Conservation (phyloP, 2,888 invertebrate genomes). For the Pristionchus arcanus region DNA sequence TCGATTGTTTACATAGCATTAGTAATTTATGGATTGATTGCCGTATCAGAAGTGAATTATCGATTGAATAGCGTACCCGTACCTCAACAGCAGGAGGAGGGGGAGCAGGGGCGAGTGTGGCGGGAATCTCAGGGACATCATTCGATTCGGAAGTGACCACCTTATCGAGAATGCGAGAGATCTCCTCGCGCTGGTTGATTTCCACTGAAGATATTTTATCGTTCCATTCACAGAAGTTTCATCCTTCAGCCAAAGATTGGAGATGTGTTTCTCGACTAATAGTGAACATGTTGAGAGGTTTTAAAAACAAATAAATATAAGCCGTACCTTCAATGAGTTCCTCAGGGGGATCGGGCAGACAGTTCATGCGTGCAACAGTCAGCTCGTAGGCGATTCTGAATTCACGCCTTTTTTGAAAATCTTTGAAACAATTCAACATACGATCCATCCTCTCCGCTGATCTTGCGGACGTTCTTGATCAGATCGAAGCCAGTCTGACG, state of each 20-base stretch:
- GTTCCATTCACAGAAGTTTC: too few relatives aligned
- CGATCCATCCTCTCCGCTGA: constrained; percentile 67
- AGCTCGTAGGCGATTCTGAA: constrained; percentile 71
- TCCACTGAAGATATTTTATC: constrained; percentile 59
- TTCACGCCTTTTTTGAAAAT: background rate
- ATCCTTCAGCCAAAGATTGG: too few relatives aligned
- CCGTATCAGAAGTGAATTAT: background rate
- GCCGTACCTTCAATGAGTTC: constrained; percentile 67
- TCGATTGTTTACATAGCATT: background rate
- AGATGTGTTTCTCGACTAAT: background rate
- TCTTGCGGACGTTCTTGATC: constrained; percentile 71
- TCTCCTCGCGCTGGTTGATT: constrained; percentile 68
- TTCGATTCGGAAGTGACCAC: constrained; percentile 57
- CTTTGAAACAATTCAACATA: constrained; percentile 51
- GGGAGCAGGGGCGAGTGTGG: constrained; percentile 18
- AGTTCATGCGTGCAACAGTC: constrained; percentile 76
- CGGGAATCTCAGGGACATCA: constrained; percentile 10
- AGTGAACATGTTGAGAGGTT: too few relatives aligned
- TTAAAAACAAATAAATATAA: too few relatives aligned
- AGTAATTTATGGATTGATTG: background rate
- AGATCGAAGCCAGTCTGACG: constrained; percentile 76
- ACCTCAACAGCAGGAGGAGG: constrained; percentile 35
- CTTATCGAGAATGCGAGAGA: constrained; percentile 73
- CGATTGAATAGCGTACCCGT: background rate
- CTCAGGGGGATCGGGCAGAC: constrained; percentile 75